Conservation (phyloP, 2,113 vertebrate genomes). For the Chamaea fasciata region DNA sequence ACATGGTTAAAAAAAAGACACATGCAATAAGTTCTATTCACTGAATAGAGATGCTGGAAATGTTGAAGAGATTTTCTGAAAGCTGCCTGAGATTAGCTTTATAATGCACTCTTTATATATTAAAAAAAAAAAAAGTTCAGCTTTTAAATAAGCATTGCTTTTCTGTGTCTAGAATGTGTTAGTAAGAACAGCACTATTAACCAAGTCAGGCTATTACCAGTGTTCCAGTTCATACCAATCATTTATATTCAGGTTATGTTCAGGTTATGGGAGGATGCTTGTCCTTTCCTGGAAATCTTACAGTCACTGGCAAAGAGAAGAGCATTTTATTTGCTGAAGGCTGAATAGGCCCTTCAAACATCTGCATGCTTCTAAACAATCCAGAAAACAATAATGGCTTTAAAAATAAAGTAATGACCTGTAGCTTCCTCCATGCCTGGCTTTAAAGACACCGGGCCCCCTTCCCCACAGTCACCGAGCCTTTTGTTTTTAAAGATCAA, state of each 20-base stretch:
- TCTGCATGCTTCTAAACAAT: not conserved
- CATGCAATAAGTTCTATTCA: not conserved
- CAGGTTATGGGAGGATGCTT: not conserved
- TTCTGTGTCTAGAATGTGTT: not conserved
- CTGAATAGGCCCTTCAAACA: not conserved
- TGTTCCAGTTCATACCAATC: not conserved
- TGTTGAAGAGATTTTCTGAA: not conserved
- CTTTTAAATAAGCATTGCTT: not conserved
- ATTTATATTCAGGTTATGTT: not conserved
- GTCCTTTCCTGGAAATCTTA: not conserved
- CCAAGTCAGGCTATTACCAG: not conserved
- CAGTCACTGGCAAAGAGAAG: not conserved
- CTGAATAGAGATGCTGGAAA: not conserved
- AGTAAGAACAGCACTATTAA: not conserved
- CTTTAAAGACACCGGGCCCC: not conserved
- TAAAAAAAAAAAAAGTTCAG: not conserved
- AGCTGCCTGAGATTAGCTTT: not conserved
- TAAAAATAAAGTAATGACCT: conserved; percentile 15
- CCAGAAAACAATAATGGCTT: not conserved
- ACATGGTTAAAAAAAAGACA: not conserved
- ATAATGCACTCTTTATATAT: not conserved
- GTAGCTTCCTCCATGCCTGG: not conserved
- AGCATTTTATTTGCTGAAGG: not conserved
- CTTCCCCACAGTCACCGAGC: not conserved
- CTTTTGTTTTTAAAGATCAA: not conserved